Percentiles rank a stretch among this genome's conserved stretches.
Conservation (phyloP, 2,113 vertebrate species). For the Tychaedon coryphoeus region DNA sequence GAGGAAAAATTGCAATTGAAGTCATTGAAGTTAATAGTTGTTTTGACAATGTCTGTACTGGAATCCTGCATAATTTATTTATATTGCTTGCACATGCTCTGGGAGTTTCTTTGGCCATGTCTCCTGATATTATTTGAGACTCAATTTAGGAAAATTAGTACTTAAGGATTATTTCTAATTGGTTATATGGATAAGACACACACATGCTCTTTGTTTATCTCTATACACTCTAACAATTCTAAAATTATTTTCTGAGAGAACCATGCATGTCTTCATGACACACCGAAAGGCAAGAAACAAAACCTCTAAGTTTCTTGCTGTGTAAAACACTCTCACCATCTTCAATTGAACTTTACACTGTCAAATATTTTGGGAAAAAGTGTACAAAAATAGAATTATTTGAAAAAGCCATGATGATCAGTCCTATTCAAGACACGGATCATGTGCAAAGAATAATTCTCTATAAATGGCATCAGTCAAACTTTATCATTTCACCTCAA, state of each 20-base stretch:
- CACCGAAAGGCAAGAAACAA: not conserved
- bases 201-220: rapidly evolving
- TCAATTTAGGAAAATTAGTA: not conserved
- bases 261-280: not conserved
- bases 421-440: not conserved
- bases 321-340: not conserved
- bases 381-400: not conserved
- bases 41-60: not conserved
- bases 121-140: not conserved
- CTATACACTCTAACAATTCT: not conserved
- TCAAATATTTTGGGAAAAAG: not conserved
- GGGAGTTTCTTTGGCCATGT: not conserved
- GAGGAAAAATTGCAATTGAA: not conserved
- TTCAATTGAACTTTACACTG: not conserved
- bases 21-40: not conserved
- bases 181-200: not conserved
- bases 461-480: not conserved
- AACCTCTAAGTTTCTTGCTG: not conserved
- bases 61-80: not conserved
- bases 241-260: not conserved
- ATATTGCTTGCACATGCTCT: rapidly evolving
- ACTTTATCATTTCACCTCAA: not conserved
- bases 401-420: not conserved
- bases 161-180: not conserved
- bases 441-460: not conserved